A percentile compares a stretch with the other conserved stretches of the same genome.
These are phyloP conservation scores for Oedothorax gibbosus DNA, from an alignment of 1,140 invertebrate species.

Conservation along the genomic window DNA sequence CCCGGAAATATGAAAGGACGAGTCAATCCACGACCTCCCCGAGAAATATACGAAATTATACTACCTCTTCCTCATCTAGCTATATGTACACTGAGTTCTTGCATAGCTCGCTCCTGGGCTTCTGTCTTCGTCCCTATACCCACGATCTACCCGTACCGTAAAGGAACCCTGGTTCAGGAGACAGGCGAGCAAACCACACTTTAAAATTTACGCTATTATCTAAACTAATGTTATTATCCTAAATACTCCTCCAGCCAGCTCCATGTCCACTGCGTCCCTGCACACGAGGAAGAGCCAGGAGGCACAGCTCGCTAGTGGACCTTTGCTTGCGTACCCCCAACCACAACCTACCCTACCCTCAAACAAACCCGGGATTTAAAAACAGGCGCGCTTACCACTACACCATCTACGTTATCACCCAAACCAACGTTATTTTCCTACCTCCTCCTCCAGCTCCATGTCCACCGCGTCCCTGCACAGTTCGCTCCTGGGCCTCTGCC, in stretches of 20 bases:
- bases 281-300: too few relatives aligned
- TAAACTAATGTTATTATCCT: too few relatives aligned
- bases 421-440: not conserved
- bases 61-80: constrained; percentile 41
- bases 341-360: too few relatives aligned
- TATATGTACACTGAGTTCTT: constrained; percentile 23
- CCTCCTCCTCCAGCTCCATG: constrained; percentile 47
- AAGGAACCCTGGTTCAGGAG: too few relatives aligned
- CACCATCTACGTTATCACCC: too few relatives aligned
- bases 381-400: too few relatives aligned
- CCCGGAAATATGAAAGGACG: too few relatives aligned
- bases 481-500: constrained; percentile 27
- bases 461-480: constrained; percentile 38
- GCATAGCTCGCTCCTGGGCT: constrained; percentile 31
- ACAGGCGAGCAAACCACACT: too few relatives aligned
- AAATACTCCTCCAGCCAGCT: constrained; percentile 49
- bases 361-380: too few relatives aligned
- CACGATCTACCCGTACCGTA: constrained; percentile 3
- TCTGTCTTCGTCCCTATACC: constrained; percentile 21
- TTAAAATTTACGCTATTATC: too few relatives aligned
- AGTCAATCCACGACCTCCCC: too few relatives aligned
- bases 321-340: constrained; percentile 26
- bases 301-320: constrained; percentile 8
- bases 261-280: constrained; percentile 25
- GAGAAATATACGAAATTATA: too few relatives aligned